These are phyloP conservation scores for Cecidostiba fungosa DNA, from an alignment of 2,888 invertebrate genomes.

Conservation along the genomic window DNA sequence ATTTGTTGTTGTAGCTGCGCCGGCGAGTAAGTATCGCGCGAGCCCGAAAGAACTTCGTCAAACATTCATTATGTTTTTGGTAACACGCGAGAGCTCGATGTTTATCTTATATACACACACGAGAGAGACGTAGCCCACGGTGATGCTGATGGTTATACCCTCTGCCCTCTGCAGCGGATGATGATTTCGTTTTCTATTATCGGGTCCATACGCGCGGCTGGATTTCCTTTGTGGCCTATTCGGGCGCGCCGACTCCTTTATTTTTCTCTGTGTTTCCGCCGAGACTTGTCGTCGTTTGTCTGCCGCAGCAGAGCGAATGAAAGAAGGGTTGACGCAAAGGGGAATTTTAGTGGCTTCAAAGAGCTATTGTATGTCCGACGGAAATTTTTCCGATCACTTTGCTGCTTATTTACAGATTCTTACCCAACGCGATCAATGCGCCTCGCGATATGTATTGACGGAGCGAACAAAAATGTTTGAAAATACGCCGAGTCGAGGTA, in stretches of 20 bases:
- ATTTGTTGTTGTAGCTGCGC: slow-evolving; percentile 79
- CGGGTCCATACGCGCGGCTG: not conserved
- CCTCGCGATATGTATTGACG: not conserved
- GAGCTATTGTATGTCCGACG: slow-evolving; percentile 43
- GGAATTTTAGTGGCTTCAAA: slow-evolving; percentile 46
- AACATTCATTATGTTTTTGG: slow-evolving; percentile 79
- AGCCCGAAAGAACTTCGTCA: slow-evolving; percentile 70
- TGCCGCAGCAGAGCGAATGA: not conserved
- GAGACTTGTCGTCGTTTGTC: not conserved
- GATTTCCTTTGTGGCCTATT: slow-evolving; percentile 34
- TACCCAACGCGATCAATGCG: slow-evolving; percentile 44
- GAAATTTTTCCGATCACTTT: slow-evolving; percentile 4
- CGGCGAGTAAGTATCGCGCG: slow-evolving; percentile 19
- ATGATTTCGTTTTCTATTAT: slow-evolving; percentile 23
- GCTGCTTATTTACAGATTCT: slow-evolving; percentile 49
- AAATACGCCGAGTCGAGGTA: slow-evolving; percentile 7
- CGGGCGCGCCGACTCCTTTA: not conserved
- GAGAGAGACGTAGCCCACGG: not conserved
- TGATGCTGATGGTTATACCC: not conserved
- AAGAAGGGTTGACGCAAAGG: slow-evolving; percentile 57
- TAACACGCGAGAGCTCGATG: slow-evolving; percentile 68
- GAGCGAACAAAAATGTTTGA: slow-evolving; percentile 45
- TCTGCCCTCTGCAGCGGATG: not conserved
- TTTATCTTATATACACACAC: slow-evolving; percentile 33
- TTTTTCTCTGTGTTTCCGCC: slow-evolving; percentile 25